Base-by-base conservation (phyloP, 2,888 invertebrate species). In the Poecilus cupreus region DNA sequence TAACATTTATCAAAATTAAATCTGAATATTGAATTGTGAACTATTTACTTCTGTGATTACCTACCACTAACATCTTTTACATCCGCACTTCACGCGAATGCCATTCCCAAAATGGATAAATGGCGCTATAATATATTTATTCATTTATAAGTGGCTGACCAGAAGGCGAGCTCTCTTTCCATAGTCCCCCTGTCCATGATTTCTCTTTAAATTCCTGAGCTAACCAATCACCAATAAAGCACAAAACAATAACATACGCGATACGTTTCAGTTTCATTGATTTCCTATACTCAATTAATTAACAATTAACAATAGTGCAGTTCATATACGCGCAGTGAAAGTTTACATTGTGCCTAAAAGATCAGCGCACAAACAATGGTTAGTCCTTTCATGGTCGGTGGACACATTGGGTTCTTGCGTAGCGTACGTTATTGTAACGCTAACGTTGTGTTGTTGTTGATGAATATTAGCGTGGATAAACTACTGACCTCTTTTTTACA, bases 381-480 rank as follows among this genome's bases (percentile, higher is more conserved):
- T 68, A 68, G 64, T 68, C 64, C 64, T 68, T 68, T 68, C 64
- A 68, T 37, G 64, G 64, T 68, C 11, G 1, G 32, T 68, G 37
- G 37, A 13, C 37, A 68, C 18, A n/a, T n/a, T n/a, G n/a, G n/a
- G n/a, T n/a, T n/a, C n/a, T n/a, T n/a, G n/a, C 18, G 37, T 16
- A 37, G 13, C 18, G 11, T 68, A 68, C 18, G 64, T 13, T 13
- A 57, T 20, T 10, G 4, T 4, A 18, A 46, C 46, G 46, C 3
- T 18, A 16, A 3, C 2, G 6, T 43, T 51, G 57, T 0, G 49
- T 18, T n/a, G 6, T 43, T 51, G 57, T 0, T 13, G 24, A 4
- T 54, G 51, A 54, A 54, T 57, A 57, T 57, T 0, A 37, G 13
- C 6, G 26, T 37, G 16, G 24, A 37, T 68, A 68, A 68, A 68